phyloP scores from a whole-genome alignment of 1,140 invertebrate genomes.

The Diorhabda carinulata region DNA sequence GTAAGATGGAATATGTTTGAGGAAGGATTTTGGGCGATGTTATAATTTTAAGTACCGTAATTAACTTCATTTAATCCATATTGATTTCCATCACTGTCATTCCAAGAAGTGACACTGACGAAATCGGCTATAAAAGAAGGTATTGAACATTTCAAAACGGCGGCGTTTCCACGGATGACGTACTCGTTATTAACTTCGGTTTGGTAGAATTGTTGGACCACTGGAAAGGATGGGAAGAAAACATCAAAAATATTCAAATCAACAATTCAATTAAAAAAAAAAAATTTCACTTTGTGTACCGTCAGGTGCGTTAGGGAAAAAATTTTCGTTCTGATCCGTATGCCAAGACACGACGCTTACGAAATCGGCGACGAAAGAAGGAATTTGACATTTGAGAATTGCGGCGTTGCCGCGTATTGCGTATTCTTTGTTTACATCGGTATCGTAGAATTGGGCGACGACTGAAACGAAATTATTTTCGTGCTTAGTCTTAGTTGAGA shows the following conservation, averaged over 20 bases:
- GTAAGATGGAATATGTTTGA: too few species aligned
- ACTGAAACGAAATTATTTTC: constrained; percentile 52
- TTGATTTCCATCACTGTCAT: constrained; percentile 70
- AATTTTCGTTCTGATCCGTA: constrained; percentile 69
- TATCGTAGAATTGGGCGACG: constrained; percentile 81
- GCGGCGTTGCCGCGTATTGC: constrained; percentile 87
- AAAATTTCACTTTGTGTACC: constrained; percentile 49
- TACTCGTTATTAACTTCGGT: constrained; percentile 91
- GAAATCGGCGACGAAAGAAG: constrained; percentile 89
- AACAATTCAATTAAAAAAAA: neutral
- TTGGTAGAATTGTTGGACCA: constrained; percentile 84
- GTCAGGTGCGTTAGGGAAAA: constrained; percentile 60
- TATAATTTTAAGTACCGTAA: constrained; percentile 55
- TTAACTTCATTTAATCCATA: constrained; percentile 58
- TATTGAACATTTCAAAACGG: constrained; percentile 89
- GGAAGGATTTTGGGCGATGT: too few species aligned
- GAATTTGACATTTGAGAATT: constrained; percentile 86
- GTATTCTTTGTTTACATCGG: constrained; percentile 87
- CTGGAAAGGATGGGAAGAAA: constrained; percentile 52
- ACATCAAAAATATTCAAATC: too few species aligned
- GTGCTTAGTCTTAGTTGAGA: too few species aligned
- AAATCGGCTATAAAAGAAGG: constrained; percentile 91
- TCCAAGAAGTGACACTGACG: constrained; percentile 82
- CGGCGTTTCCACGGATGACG: constrained; percentile 87
- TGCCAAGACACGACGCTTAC: constrained; percentile 86